Percentiles rank a stretch among this genome's conserved stretches.
Evolutionary conservation across 2,888 invertebrate genomes (phyloP).

Genomic region (Gisinianus flammeolus): DNA sequence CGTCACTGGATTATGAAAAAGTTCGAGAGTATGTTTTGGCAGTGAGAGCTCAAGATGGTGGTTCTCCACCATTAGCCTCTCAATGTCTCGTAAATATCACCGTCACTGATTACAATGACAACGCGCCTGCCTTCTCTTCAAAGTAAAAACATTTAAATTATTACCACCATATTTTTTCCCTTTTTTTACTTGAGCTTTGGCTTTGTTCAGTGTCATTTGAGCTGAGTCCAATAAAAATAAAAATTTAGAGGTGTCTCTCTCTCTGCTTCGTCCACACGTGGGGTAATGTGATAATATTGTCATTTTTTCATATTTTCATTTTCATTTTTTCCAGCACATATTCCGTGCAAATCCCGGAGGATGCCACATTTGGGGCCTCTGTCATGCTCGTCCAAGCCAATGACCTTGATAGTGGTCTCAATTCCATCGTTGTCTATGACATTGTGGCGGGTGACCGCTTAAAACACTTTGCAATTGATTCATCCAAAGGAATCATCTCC

Average conservation of each 20-base stretch:
- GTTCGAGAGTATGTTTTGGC: conserved; percentile 84
- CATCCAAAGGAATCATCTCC: conserved; percentile 76
- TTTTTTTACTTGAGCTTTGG: background rate
- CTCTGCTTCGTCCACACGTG: too few relatives aligned
- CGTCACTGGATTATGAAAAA: conserved; percentile 85
- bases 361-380: conserved; percentile 73
- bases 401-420: conserved; percentile 81
- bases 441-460: conserved; percentile 78
- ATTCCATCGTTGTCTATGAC: conserved; percentile 79
- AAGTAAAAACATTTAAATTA: background rate
- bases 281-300: too few relatives aligned
- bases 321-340: conserved; percentile 69
- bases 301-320: background rate
- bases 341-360: conserved; percentile 78
- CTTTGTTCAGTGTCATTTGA: background rate
- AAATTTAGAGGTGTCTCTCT: background rate
- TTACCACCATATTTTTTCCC: background rate
- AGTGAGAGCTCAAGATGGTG: conserved; percentile 88
- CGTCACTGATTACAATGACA: conserved; percentile 85
- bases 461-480: conserved; percentile 79
- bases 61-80: conserved; percentile 85
- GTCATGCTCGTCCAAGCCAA: conserved; percentile 79
- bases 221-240: background rate
- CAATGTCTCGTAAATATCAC: conserved; percentile 86
- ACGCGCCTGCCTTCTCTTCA: conserved; percentile 76